A percentile compares a stretch with the other conserved stretches of the same genome.
These are phyloP conservation scores for Australoheros scitulus DNA, from an alignment of 2,113 vertebrate genomes.

Conservation along the genomic window DNA sequence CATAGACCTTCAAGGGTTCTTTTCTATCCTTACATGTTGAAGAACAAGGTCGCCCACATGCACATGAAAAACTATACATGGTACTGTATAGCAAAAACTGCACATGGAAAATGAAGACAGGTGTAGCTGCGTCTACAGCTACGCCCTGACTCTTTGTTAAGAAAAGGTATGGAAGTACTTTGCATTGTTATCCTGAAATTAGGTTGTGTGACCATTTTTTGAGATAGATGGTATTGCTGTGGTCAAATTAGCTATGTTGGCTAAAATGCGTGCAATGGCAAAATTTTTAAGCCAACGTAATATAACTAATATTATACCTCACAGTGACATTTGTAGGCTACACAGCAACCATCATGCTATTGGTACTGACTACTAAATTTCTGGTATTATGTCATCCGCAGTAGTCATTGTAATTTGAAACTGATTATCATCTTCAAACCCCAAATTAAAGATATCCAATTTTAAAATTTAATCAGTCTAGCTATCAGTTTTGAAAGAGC, in stretches of 20 bases:
- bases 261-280: background rate
- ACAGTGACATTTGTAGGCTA: background rate
- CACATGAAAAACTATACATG: no score
- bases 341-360: background rate
- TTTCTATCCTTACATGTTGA: no score
- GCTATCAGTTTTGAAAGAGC: no score
- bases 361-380: background rate
- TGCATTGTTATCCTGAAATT: background rate
- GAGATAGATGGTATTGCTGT: rapidly evolving
- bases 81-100: no score
- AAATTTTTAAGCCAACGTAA: rapidly evolving
- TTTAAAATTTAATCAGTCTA: background rate
- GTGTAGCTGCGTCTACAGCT: no score
- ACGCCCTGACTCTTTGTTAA: no score
- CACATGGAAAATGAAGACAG: no score
- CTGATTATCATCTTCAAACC: background rate
- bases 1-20: no score
- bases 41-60: no score
- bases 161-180: no score
- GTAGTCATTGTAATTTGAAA: background rate
- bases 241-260: background rate
- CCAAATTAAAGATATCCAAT: background rate
- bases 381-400: background rate
- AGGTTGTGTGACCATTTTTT: background rate
- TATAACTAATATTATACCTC: background rate